Base-by-base conservation (phyloP, 1,140 invertebrate species). In the Drosophila repleta region DNA sequence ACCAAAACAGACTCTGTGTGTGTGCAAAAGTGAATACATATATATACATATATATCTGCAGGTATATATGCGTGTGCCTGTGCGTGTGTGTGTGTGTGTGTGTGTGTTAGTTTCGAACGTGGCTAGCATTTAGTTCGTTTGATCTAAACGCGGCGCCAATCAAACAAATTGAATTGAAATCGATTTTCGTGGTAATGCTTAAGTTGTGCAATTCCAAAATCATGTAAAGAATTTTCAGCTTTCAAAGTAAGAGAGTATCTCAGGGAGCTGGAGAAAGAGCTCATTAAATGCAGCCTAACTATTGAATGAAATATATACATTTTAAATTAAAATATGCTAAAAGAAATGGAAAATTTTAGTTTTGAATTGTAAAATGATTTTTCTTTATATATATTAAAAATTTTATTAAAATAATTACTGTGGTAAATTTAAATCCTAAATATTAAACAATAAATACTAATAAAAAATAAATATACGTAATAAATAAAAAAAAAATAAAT, bases 141-240 rank as follows among this genome's bases (percentile, higher is more conserved):
- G 83, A 87, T 87, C 82, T 79, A 69, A 88, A 65, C 74, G 65
- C 41, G 48, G 48, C 35, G 37, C 57, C 78, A 87, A 88, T 87
- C 83, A 85, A 82, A 87, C 78, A 87, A 85, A 85, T 85, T 85
- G 71, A 85, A 87, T 85, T 81, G 66, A 69, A 79, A 87, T 85
- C 82, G 82, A 85, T 85, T 85, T 81, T 80, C 60, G 55, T 55
- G 67, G 17, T 45, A 55, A 70, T 67, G 61, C 76, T 43, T 74
- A 61, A 74, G 69, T 71, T 74, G 57, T 65, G 45, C 62, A 65
- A 66, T 58, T 52, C 53, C 62, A 52, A 39, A 71, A 66, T 58
- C 62, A 66, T 71, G 68, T 57, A 43, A 17, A 15, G 57, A 37
- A 45, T 56, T 49, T 57, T 7, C 39, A 20, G 20, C 49, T 15